Base-by-base conservation (phyloP, 2,113 vertebrate species). In the Lagopus muta region DNA sequence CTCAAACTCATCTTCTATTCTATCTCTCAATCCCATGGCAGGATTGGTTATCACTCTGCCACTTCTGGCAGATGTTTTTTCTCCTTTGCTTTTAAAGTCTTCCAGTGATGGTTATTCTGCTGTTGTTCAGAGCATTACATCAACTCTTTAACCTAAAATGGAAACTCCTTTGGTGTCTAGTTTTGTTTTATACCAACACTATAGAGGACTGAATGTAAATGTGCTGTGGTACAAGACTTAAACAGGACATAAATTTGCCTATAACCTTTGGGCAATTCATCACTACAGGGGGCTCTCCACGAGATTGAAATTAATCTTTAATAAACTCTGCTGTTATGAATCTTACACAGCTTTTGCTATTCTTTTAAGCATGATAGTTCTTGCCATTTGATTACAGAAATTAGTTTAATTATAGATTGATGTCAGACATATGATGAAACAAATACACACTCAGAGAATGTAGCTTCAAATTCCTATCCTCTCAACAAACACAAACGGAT, bases 341-440 rank as follows among this genome's bases (percentile, higher is more conserved):
- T 91, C 94, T 91, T 93, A 80, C 78, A 73, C 71, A 89, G 60
- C 55, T 92, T 86, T 86, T 92, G n/a, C 55, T 91, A 5, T 60
- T 78, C 87, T 94, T 89, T 85, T 77, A 92, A 94, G 74, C 94
- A 83, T 94, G 87, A 91, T 60, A 77, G 87, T 77, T 92, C 95
- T 93, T 95, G 91, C 91, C 89, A 66, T 87, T 85, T 85, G 84
- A 77, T 94, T 94, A 50, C 69, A 71, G 75, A 92, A 95, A 94
- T 89, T 76, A 89, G 54, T 80, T 92, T 89, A 92, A 96, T 93
- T 93, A 50, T 72, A 93, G 28, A 88, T 70, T 77, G 62, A 86
- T 95, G 92, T 89, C 89, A 92, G 92, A 74, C 0, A 0, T 45
- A 38, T 83, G 86, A 93, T 0, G 22, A 89, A 95, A 93, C 34